Evolutionary conservation across 2,888 invertebrate genomes (phyloP).

Genomic region (Artemia sp.): DNA sequence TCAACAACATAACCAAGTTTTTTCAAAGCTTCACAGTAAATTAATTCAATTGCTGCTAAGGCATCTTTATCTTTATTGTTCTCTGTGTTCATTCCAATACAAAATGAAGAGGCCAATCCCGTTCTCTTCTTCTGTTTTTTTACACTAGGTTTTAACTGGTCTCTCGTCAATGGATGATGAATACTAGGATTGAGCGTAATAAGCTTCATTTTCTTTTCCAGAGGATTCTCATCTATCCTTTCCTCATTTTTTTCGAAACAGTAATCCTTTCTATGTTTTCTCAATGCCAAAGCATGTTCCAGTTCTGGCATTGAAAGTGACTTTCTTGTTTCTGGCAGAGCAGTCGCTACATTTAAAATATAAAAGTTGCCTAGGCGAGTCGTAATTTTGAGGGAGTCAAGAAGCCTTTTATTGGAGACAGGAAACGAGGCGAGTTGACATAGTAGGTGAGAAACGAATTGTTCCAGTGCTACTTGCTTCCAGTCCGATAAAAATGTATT

Average conservation of each 20-base stretch:
- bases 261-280: neutral
- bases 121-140: neutral
- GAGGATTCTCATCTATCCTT: neutral
- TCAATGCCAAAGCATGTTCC: neutral
- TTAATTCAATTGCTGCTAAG: neutral
- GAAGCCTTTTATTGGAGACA: neutral
- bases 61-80: neutral
- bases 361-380: slow-evolving; percentile 16
- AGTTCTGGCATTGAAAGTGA: slow-evolving; percentile 6
- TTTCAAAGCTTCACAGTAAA: neutral
- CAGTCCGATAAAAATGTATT: neutral
- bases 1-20: neutral
- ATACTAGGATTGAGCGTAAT: neutral
- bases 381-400: slow-evolving; percentile 13
- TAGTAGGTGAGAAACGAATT: neutral
- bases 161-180: neutral
- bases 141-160: neutral
- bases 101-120: neutral
- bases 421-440: slow-evolving; percentile 8
- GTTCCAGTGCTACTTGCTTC: slow-evolving; percentile 13
- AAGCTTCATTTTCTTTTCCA: neutral
- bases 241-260: neutral
- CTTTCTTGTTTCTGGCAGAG: slow-evolving; percentile 12
- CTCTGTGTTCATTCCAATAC: slow-evolving; percentile 6
- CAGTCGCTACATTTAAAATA: neutral